Percentiles rank a stretch among this genome's conserved stretches.
phyloP scores from a whole-genome alignment of 2,888 invertebrate species.

The Scrobipalpa costella region DNA sequence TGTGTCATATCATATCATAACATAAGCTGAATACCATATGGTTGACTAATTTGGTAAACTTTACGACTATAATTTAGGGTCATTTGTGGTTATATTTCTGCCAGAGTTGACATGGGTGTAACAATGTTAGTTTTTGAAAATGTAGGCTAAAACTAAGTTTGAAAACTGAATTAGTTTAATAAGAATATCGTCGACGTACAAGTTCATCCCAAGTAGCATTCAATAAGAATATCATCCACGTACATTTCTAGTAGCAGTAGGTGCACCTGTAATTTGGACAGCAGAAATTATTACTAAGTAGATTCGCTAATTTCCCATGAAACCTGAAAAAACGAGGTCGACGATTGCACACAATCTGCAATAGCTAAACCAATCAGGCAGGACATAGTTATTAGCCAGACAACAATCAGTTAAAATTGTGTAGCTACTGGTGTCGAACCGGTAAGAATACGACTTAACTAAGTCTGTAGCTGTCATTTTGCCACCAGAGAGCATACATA shows the following conservation, averaged over 20 bases:
- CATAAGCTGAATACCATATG: not conserved
- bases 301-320: slow-evolving; percentile 3
- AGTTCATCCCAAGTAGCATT: too few species aligned
- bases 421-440: not conserved
- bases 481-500: too few species aligned
- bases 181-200: too few species aligned
- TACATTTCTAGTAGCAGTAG: too few species aligned
- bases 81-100: not conserved
- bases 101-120: not conserved
- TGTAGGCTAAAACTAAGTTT: not conserved
- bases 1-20: slow-evolving; percentile 1
- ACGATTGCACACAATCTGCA: slow-evolving; percentile 1
- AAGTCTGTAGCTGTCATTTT: too few species aligned
- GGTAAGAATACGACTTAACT: too few species aligned
- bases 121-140: not conserved
- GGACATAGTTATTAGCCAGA: slow-evolving; percentile 4
- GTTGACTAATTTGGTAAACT: slow-evolving; percentile 11
- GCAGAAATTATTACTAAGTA: not conserved
- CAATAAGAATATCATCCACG: too few species aligned
- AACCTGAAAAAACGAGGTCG: not conserved
- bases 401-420: not conserved
- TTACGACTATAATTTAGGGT: not conserved
- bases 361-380: slow-evolving; percentile 3
- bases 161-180: not conserved
- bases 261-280: not conserved